Base-by-base conservation (phyloP, 2,113 vertebrate genomes). In the Campylomormyrus tamandua region DNA sequence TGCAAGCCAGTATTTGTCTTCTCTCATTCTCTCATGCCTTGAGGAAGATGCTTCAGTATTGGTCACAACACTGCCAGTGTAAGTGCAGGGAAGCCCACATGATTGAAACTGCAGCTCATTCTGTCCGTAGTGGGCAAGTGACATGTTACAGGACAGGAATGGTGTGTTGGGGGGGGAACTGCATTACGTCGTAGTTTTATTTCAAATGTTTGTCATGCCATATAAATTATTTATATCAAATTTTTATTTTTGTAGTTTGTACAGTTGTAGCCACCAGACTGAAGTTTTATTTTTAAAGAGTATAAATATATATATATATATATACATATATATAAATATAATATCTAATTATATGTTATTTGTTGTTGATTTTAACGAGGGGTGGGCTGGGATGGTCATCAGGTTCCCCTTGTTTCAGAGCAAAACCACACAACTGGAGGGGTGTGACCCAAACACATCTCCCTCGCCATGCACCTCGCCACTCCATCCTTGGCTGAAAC, bases 221-320 rank as follows among this genome's bases (percentile, higher is more conserved):
- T 96, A 94, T 96, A 97, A 97, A 95, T 98, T 98, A 98, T 98
- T 98, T 98, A 98, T 97, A 98, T 97, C 86, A 95, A 96, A 96
- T 93, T 93, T 98, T 97, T 98, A 98, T 98, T 98, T 98, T 98
- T 98, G 96, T 98, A 98, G 96, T 97, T 95, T 97, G 96, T 97
- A 97, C 96, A 97, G 96, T 96, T 96, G 95, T 95, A 97, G 97
- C 96, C 94, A 92, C 93, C 95, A 96, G 96, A 97, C 95, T 94
- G 97, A 97, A 97, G 96, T 96, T 97, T 96, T 98, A 96, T 98
- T 98, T 98, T 98, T 97, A 97, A 97, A 98, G 96, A 98, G 96
- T 97, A 96, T 96, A 97, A 97, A 96, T 96, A 97, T 97, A 97
- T 97, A 97, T 97, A 98, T 97, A 95, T 96, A 96, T 95, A 96